Conservation (phyloP, 2,888 invertebrate species). For the Hyposoter dolosus region DNA sequence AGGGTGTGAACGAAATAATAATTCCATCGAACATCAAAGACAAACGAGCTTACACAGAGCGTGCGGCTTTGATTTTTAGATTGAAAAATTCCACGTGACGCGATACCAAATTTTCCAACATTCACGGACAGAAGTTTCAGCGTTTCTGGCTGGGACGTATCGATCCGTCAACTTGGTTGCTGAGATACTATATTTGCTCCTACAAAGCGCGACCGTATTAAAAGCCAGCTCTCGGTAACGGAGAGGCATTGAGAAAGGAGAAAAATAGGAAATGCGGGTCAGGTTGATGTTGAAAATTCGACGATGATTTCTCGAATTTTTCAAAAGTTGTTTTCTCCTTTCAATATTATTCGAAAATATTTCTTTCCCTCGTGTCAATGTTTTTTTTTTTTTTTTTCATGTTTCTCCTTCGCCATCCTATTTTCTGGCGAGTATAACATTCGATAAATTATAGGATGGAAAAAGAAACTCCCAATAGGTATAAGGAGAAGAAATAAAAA, state of each 20-base stretch:
- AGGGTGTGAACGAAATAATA: conserved; percentile 23
- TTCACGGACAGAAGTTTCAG: background rate
- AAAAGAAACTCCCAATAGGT: background rate
- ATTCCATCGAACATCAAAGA: conserved; percentile 23
- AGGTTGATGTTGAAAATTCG: background rate
- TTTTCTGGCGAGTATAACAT: background rate
- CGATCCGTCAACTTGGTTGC: conserved; percentile 27
- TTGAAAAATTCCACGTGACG: conserved; percentile 28
- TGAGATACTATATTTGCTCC: conserved; percentile 18
- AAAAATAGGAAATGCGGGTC: background rate
- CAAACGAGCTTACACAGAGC: background rate
- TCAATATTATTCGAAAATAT: background rate
- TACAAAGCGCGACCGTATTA: conserved; percentile 6
- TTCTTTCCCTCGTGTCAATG: background rate
- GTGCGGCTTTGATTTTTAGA: conserved; percentile 33
- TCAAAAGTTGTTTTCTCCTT: background rate
- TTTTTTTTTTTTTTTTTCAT: background rate
- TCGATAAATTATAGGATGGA: background rate
- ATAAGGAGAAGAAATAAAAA: background rate
- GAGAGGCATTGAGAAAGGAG: background rate
- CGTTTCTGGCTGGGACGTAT: conserved; percentile 16
- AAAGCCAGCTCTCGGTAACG: background rate
- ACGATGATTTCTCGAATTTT: background rate
- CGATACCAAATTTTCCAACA: background rate
- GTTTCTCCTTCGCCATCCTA: background rate